Evolutionary conservation across 2,888 invertebrate genomes (phyloP), one percentile per base, ranked within the genome.

Genomic region (Andrena marginata): DNA sequence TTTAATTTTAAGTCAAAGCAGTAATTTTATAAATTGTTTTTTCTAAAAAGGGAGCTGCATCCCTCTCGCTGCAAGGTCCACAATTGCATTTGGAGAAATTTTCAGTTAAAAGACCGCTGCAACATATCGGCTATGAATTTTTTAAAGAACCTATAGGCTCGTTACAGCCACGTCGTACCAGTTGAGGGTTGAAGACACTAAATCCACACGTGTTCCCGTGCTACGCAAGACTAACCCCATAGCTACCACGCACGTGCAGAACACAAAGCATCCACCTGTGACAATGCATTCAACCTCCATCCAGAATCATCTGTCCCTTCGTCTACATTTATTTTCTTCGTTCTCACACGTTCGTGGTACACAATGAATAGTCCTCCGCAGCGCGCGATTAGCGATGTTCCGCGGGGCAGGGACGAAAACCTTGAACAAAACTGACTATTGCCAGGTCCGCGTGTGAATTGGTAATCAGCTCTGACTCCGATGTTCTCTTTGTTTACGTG

Each of bases 401-500:
- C 56, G 35, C n/a, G 29, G 29, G 23, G 23, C 29, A 6, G 35
- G 42, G 60, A 20, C 20, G 6, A 49, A 73, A 51, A 23, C 13
- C 16, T 16, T 33, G 62, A 59, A 70, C 20, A 59, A 62, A 59
- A 29, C 35, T 56, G 54, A 4, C 20, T 54, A 51, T 8, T 35
- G 59, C 20, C 82, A 69, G 75, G 69, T 73, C 56, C 35, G 71
- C 54, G 42, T 51, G 54, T 29, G 48, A 42, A 70, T 81, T 74
- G 81, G 69, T 72, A 74, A 89, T 77, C 72, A 89, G 87, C 85
- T 90, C 87, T 91, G 87, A 91, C 89, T 85, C 85, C 90, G 89
- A 89, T 90, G 85, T 90, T 89, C 84, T 92, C 84, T 91, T 91
- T 90, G 90, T 91, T 92, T 90, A 90, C 87, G 87, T 90, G 80